Base-by-base conservation (phyloP, 2,888 invertebrate genomes). In the Torymus auratus region DNA sequence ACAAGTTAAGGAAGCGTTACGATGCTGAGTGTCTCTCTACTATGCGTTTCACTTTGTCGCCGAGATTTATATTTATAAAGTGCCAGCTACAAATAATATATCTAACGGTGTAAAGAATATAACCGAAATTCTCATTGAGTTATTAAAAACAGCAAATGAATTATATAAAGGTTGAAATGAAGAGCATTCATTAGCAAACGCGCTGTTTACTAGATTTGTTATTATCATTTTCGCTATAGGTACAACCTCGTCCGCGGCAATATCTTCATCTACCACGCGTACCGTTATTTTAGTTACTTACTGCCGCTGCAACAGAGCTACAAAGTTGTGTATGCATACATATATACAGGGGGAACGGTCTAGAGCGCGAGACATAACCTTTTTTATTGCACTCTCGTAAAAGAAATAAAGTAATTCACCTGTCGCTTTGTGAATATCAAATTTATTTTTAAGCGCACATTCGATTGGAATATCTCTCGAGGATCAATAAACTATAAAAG, bases 371-470 rank as follows among this genome's bases (percentile, higher is more conserved):
- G 23, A 20, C 53, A 78, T 71, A 78, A 71, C 71, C 58, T 71
- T 78, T 60, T 78, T 78, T 78, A 78, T 71, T 78, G 58, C 65
- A 60, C 53, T 50, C 68, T 61, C 68, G 61, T 76, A 76, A 68
- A 76, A 69, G 52, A 68, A 68, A 76, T 68, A 76, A 69, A 76
- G 75, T 69, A 76, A 76, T 69, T 61, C 52, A 53, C 23, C 20
- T 28, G 28, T 7, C 28, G 3, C 7, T 55, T 73, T 50, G 41
- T 15, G 74, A 69, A 76, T 76, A 76, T 69, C 55, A 76, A 76
- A 69, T 76, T 62, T 69, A 76, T 55, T 76, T 52, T 61, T 61
- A 67, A 53, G 28, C 28, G 28, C 28, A 28, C 13, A 11, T 15
- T 53, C 65, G 3, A 23, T 55, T 20, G n/a, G 20, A 17, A 65